A percentile compares a stretch with the other conserved stretches of the same genome.
Evolutionary conservation across 2,113 vertebrate species (phyloP).

Genomic region (Mohoua ochrocephala): DNA sequence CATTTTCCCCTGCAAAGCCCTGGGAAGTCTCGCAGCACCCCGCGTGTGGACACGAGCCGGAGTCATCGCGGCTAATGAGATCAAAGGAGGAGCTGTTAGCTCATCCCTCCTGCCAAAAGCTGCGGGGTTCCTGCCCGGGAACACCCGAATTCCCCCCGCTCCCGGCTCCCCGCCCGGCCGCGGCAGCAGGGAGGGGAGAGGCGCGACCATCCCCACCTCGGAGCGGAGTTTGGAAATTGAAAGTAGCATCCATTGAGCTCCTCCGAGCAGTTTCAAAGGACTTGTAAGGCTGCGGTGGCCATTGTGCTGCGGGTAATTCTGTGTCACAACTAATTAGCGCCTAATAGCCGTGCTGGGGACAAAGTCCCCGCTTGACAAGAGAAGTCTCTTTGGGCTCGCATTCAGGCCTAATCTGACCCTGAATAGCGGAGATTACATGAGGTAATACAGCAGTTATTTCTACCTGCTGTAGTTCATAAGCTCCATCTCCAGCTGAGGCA

Average conservation of each 20-base stretch:
- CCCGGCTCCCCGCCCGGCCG: background rate
- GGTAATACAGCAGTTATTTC: constrained; percentile 69
- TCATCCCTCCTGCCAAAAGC: background rate
- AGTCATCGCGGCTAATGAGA: background rate
- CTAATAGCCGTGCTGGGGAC: constrained; percentile 85
- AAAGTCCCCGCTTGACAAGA: constrained; percentile 74
- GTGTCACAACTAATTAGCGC: constrained; percentile 93
- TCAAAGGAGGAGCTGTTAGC: background rate
- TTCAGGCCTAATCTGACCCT: constrained; percentile 74
- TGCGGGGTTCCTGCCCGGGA: background rate
- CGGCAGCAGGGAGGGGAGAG: background rate
- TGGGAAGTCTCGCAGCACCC: background rate
- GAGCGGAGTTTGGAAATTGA: constrained; percentile 35
- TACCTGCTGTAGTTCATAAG: constrained; percentile 75
- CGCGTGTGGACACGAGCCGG: background rate
- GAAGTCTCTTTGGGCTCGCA: constrained; percentile 65
- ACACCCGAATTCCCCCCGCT: background rate
- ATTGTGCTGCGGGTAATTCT: constrained; percentile 84
- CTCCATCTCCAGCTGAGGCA: constrained; percentile 72
- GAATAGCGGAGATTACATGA: constrained; percentile 71
- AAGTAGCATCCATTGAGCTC: constrained; percentile 85
- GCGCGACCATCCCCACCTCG: constrained; percentile 13
- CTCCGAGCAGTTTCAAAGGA: constrained; percentile 86
- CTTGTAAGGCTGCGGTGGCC: constrained; percentile 79
- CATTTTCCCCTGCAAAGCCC: background rate